Percentiles rank a stretch among this genome's conserved stretches.
phyloP scores from a whole-genome alignment of 1,140 invertebrate genomes.

The Phocides pigmalion region DNA sequence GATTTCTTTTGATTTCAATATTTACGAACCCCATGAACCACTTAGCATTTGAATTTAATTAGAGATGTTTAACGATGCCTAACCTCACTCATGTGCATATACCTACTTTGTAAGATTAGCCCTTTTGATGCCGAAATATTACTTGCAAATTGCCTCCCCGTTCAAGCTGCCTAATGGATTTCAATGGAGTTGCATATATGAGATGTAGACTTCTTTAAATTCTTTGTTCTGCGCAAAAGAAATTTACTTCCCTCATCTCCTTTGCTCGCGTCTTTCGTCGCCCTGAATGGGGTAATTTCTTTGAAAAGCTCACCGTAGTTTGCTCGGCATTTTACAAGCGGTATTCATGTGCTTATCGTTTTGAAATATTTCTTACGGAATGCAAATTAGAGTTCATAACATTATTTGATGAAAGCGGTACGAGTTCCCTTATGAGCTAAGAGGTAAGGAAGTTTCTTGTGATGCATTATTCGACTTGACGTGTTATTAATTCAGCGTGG shows the following conservation, averaged over 20 bases:
- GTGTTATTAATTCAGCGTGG: constrained; percentile 21
- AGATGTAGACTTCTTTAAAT: constrained; percentile 69
- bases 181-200: constrained; percentile 73
- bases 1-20: not conserved
- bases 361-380: constrained; percentile 38
- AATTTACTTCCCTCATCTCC: constrained; percentile 63
- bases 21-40: not conserved
- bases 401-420: constrained; percentile 23
- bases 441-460: constrained; percentile 15
- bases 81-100: not conserved
- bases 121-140: constrained; percentile 69
- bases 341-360: constrained; percentile 52
- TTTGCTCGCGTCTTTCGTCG: constrained; percentile 64
- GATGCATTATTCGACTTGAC: constrained; percentile 30
- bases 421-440: constrained; percentile 19
- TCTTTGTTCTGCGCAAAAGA: constrained; percentile 72
- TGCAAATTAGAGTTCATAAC: constrained; percentile 31
- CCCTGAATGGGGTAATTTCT: constrained; percentile 69
- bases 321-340: constrained; percentile 47
- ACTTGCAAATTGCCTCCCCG: constrained; percentile 67
- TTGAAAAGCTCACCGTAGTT: constrained; percentile 57
- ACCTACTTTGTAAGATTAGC: constrained; percentile 42
- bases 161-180: constrained; percentile 69
- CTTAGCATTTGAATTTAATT: not conserved
- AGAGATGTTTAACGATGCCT: not conserved